Percentiles rank a stretch among this genome's conserved stretches.
These are phyloP conservation scores for Lagenorhynchus albirostris DNA, from an alignment of 2,113 vertebrate species.

Conservation along the genomic window DNA sequence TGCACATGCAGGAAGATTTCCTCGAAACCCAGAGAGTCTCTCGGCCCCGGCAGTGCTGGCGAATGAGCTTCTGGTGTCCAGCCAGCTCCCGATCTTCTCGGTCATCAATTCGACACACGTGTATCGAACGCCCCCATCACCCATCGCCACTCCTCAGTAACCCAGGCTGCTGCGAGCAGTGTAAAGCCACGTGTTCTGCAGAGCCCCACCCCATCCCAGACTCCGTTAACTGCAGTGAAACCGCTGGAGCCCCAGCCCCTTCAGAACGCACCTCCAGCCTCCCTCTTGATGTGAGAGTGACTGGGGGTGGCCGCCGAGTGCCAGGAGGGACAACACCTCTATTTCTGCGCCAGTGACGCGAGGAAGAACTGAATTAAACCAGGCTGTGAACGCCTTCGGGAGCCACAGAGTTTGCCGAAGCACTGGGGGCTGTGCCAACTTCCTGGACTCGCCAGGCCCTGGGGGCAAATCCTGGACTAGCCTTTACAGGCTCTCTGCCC, in stretches of 20 bases:
- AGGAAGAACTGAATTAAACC: neutral
- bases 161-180: neutral
- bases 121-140: fast-evolving
- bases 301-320: fast-evolving
- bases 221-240: neutral
- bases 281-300: neutral
- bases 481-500: neutral
- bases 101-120: neutral
- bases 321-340: neutral
- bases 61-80: neutral
- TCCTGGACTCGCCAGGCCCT: neutral
- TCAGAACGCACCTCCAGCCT: neutral
- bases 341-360: neutral
- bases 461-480: neutral
- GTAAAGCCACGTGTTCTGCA: neutral
- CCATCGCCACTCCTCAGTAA: too few relatives aligned
- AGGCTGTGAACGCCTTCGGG: neutral
- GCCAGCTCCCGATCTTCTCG: neutral
- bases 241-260: neutral
- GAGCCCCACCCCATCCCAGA: neutral
- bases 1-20: neutral
- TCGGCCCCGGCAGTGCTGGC: neutral
- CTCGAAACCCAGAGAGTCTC: neutral
- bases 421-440: neutral
- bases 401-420: neutral